Base-by-base conservation (phyloP, 2,797 vertebrate genomes). In the Phalanger gymnotis region DNA sequence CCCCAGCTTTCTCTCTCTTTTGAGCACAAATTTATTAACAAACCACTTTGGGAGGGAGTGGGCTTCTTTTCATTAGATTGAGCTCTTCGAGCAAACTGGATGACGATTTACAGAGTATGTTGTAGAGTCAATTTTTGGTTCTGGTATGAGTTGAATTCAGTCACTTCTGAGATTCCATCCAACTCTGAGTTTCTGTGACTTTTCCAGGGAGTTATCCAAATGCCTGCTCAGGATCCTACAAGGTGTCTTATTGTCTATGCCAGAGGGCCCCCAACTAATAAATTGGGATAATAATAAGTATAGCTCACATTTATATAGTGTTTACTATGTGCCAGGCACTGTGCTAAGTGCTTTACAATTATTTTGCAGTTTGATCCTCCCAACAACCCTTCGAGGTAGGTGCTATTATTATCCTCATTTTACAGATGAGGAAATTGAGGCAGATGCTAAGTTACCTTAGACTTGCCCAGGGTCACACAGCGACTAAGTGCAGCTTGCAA, bases 1-100 rank as follows among this genome's bases (percentile, higher is more conserved):
- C 40, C 53, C 11, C 2, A 13, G 90, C 93, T 56, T 53, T 0
- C 0, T 0, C 7, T 95, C 54, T 57, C 40, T 0, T 0, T 0
- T 28, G 56, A 54, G 31, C 30, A 53, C 16, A 90, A 54, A 93
- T 9, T 81, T 40, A 47, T 47, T 40, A 94, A 40, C 55, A 54
- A 6, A 31, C 22, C 52, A 2, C n/a, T 40, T 40, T 22, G 66
- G 40, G 66, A 73, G n/a, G 66, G n/a, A 73, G n/a, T 73, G n/a
- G 66, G 6, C n/a, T 40, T 16, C 31, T 13, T 66, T 22, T 73
- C n/a, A 73, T 6, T 40, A 73, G 14, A 73, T 22, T 22, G 14
- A 73, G 34, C 16, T 73, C 66, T 73, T 73, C n/a, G 22, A 40
- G n/a, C 11, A 73, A 19, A n/a, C 66, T 73, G n/a, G 19, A 40